phyloP scores from a whole-genome alignment of 2,888 invertebrate genomes.

The Chloroclystis v-ata region DNA sequence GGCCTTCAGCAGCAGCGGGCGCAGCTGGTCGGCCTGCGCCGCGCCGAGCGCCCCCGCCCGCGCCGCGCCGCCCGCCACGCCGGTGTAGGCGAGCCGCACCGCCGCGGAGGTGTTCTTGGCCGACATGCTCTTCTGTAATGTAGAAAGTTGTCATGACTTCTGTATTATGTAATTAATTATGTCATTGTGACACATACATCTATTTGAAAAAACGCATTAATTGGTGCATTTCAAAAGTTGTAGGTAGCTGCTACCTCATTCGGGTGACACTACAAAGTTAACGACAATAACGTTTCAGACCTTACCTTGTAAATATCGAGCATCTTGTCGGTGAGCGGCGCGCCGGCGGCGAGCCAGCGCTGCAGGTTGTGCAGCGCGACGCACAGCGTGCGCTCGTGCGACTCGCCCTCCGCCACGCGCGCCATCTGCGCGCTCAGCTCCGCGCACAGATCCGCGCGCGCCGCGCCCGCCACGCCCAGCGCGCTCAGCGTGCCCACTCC shows the following conservation, averaged over 20 bases:
- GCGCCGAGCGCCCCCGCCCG: slow-evolving; percentile 75
- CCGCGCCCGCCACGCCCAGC: slow-evolving; percentile 80
- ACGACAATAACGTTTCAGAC: background rate
- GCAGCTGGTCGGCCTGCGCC: slow-evolving; percentile 63
- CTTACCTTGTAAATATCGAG: slow-evolving; percentile 45
- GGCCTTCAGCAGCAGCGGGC: slow-evolving; percentile 82
- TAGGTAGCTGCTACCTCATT: too few species aligned
- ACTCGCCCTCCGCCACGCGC: slow-evolving; percentile 90
- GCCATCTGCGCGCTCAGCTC: slow-evolving; percentile 82
- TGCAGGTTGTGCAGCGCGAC: slow-evolving; percentile 89
- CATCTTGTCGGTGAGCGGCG: slow-evolving; percentile 38
- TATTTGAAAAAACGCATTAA: too few species aligned
- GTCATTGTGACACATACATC: too few species aligned
- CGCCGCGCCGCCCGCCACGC: slow-evolving; percentile 83
- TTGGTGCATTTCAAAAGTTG: too few species aligned
- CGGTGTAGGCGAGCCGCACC: slow-evolving; percentile 88
- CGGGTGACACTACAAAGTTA: too few species aligned
- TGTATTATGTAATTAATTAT: too few species aligned
- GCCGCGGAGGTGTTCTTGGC: slow-evolving; percentile 87
- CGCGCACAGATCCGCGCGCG: slow-evolving; percentile 75
- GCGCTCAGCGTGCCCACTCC: slow-evolving; percentile 55
- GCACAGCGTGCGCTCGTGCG: slow-evolving; percentile 93
- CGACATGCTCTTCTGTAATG: slow-evolving; percentile 81
- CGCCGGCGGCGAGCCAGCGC: slow-evolving; percentile 81
- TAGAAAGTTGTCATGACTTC: background rate